A percentile compares a stretch with the other conserved stretches of the same genome.
These are phyloP conservation scores for Trissolcus japonicus DNA, from an alignment of 2,888 invertebrate species.

Conservation along the genomic window DNA sequence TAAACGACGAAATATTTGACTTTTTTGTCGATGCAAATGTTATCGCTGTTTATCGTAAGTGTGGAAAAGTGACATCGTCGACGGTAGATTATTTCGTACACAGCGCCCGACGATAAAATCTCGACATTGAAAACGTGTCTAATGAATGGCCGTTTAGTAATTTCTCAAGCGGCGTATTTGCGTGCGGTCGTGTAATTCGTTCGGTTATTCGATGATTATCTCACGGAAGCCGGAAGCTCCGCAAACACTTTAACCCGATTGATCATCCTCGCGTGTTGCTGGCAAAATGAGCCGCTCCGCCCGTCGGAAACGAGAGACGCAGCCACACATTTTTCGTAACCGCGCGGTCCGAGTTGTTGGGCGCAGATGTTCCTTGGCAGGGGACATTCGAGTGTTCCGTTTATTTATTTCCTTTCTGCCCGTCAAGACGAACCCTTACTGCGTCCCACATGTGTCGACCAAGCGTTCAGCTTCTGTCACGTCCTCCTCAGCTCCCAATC, in stretches of 20 bases:
- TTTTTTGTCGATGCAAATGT: background rate
- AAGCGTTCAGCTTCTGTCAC: slow-evolving; percentile 45
- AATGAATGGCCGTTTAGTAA: slow-evolving; percentile 26
- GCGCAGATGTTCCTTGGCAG: slow-evolving; percentile 56
- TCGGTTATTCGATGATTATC: slow-evolving; percentile 20
- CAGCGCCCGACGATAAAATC: slow-evolving; percentile 6
- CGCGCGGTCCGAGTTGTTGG: slow-evolving; percentile 8
- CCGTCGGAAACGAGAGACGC: slow-evolving; percentile 9
- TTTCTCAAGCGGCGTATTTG: slow-evolving; percentile 17
- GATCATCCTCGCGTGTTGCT: background rate
- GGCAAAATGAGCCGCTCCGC: slow-evolving; percentile 16
- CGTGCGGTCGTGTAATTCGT: slow-evolving; percentile 10
- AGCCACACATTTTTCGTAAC: slow-evolving; percentile 26
- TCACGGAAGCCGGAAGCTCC: slow-evolving; percentile 11
- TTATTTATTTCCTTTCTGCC: slow-evolving; percentile 50
- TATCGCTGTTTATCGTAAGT: slow-evolving; percentile 10
- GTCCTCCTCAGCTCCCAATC: slow-evolving; percentile 48
- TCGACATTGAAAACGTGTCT: slow-evolving; percentile 8
- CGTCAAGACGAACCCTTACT: slow-evolving; percentile 53
- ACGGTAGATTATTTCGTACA: slow-evolving; percentile 19
- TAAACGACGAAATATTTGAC: slow-evolving; percentile 26
- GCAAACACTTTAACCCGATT: background rate
- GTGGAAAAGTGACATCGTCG: slow-evolving; percentile 16
- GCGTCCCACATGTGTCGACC: slow-evolving; percentile 54
- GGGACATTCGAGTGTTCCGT: slow-evolving; percentile 52